These are phyloP conservation scores for Trichogramma dendrolimi DNA, from an alignment of 2,888 invertebrate genomes.

Conservation along the genomic window DNA sequence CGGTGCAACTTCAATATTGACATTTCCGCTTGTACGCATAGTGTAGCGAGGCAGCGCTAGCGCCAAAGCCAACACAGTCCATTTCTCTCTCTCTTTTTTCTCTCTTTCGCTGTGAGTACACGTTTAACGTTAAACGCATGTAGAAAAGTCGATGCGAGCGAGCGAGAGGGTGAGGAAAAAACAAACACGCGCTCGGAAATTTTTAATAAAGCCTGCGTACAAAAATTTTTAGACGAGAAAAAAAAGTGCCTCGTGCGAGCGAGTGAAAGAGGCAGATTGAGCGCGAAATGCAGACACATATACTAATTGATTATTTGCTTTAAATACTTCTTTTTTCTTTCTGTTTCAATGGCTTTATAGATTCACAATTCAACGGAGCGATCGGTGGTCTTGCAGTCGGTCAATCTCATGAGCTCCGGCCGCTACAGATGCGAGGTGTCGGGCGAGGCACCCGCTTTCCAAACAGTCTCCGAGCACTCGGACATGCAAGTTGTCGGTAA, in stretches of 20 bases:
- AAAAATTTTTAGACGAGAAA: neutral
- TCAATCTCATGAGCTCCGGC: slow-evolving; percentile 68
- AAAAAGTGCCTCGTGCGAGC: neutral
- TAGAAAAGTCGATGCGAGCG: too few species aligned
- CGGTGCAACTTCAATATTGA: too few species aligned
- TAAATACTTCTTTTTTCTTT: slow-evolving; percentile 3
- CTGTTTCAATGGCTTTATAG: slow-evolving; percentile 48
- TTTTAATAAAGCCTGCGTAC: too few species aligned
- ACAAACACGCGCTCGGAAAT: too few species aligned
- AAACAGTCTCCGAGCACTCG: slow-evolving; percentile 69
- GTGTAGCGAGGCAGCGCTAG: too few species aligned
- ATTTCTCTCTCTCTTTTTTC: too few species aligned
- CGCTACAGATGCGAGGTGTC: slow-evolving; percentile 76
- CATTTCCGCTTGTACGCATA: too few species aligned
- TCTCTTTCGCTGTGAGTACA: too few species aligned
- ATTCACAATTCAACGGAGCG: slow-evolving; percentile 66
- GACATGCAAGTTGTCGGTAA: slow-evolving; percentile 73
- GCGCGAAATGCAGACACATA: neutral
- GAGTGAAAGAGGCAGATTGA: neutral
- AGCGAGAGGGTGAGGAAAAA: too few species aligned
- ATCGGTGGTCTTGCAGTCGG: slow-evolving; percentile 63
- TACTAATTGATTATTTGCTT: neutral
- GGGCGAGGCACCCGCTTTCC: slow-evolving; percentile 73
- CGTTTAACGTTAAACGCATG: too few species aligned
- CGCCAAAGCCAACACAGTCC: too few species aligned